Evolutionary conservation across 2,113 vertebrate species (phyloP).

Genomic region (Callaeas wilsoni): DNA sequence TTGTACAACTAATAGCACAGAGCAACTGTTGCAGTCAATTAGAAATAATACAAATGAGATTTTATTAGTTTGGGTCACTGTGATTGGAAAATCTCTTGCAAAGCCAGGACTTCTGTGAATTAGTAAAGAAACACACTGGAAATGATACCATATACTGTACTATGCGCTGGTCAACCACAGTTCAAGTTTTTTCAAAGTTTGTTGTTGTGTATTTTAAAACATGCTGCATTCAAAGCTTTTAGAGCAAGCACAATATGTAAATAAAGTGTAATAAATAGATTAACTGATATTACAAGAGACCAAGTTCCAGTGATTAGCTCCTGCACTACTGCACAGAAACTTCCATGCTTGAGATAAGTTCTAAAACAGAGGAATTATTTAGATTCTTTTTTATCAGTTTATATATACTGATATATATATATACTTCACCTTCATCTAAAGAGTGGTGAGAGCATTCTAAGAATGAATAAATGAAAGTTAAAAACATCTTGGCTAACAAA

Average conservation of each 20-base stretch:
- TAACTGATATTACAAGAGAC: not conserved
- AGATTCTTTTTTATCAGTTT: not conserved
- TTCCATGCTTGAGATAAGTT: not conserved
- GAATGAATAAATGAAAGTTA: not conserved
- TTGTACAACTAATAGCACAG: not conserved
- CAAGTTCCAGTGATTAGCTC: not conserved
- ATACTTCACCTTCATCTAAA: not conserved
- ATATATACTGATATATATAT: rapidly evolving
- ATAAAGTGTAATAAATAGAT: not conserved
- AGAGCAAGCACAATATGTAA: not conserved
- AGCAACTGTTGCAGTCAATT: not conserved
- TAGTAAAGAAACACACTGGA: not conserved
- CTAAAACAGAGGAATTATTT: not conserved
- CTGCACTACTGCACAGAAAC: not conserved
- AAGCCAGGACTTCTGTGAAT: not conserved
- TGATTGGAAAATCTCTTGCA: not conserved
- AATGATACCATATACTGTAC: not conserved
- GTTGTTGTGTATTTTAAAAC: not conserved
- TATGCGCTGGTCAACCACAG: not conserved
- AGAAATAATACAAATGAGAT: not conserved
- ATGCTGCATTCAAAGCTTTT: not conserved
- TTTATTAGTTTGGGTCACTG: not conserved
- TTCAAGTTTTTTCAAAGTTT: not conserved
- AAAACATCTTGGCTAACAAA: not conserved
- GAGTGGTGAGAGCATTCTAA: not conserved